phyloP scores from a whole-genome alignment of 2,888 invertebrate genomes.

The Leptopterna dolabrata region DNA sequence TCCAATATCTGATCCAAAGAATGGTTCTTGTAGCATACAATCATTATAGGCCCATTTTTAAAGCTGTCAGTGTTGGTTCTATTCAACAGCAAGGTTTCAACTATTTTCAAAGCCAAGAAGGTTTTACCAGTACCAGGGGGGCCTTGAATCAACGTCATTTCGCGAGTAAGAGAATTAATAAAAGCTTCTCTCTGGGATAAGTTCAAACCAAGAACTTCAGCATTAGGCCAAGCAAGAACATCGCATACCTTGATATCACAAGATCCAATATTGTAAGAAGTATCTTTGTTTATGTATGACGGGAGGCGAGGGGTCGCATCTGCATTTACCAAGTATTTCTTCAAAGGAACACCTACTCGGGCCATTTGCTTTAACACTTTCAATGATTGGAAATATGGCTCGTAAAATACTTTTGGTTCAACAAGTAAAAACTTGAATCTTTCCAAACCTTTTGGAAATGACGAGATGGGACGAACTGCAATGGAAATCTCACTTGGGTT shows the following conservation, averaged over 20 bases:
- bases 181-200: slow-evolving; percentile 76
- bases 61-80: slow-evolving; percentile 63
- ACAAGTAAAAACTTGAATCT: slow-evolving; percentile 73
- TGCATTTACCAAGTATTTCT: slow-evolving; percentile 74
- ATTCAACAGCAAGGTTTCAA: slow-evolving; percentile 76
- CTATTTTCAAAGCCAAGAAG: slow-evolving; percentile 80
- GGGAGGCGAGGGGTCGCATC: slow-evolving; percentile 66
- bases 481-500: slow-evolving; percentile 15
- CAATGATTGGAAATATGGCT: slow-evolving; percentile 82
- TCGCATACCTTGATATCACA: slow-evolving; percentile 51
- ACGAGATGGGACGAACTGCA: slow-evolving; percentile 64
- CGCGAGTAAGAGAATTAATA: slow-evolving; percentile 75
- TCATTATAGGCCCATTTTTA: slow-evolving; percentile 77
- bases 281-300: slow-evolving; percentile 65
- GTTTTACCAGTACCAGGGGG: slow-evolving; percentile 93
- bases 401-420: slow-evolving; percentile 83
- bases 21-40: slow-evolving; percentile 87
- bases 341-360: slow-evolving; percentile 74
- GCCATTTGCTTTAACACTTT: slow-evolving; percentile 74
- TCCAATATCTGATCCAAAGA: slow-evolving; percentile 87
- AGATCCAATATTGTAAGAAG: slow-evolving; percentile 53
- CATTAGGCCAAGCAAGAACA: slow-evolving; percentile 59
- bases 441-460: slow-evolving; percentile 66
- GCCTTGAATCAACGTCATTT: slow-evolving; percentile 85
- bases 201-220: slow-evolving; percentile 71